These are phyloP conservation scores for Ommatoiulus sabulosus DNA, from an alignment of 2,888 invertebrate genomes.

Conservation along the genomic window DNA sequence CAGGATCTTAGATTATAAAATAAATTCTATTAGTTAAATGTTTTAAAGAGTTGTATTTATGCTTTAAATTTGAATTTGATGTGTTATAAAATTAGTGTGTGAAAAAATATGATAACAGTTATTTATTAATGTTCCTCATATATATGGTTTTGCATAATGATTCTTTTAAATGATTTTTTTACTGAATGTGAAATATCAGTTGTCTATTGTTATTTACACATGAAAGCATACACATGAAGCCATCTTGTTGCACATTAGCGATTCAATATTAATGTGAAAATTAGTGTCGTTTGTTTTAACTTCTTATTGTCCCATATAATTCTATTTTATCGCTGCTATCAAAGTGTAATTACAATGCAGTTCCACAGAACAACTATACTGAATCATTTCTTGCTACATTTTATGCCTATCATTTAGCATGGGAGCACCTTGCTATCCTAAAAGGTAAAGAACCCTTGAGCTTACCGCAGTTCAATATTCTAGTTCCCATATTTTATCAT, in stretches of 20 bases:
- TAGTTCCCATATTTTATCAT: slow-evolving; percentile 14
- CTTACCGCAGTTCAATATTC: slow-evolving; percentile 45
- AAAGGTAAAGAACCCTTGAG: slow-evolving; percentile 51
- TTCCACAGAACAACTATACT: slow-evolving; percentile 15
- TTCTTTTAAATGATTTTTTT: no score
- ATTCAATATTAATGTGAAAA: background rate
- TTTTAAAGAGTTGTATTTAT: background rate
- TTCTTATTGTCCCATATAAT: background rate
- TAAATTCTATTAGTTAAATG: background rate
- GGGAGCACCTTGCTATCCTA: slow-evolving; percentile 52
- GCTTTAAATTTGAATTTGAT: background rate
- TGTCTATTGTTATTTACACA: background rate
- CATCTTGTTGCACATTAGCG: background rate
- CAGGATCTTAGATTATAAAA: no score
- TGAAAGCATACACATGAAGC: background rate
- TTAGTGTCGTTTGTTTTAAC: background rate
- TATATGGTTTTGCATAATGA: background rate
- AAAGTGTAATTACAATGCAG: slow-evolving; percentile 23
- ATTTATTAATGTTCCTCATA: background rate
- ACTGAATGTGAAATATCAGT: no score
- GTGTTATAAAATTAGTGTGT: background rate
- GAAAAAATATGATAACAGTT: background rate
- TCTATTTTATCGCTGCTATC: background rate
- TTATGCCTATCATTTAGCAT: slow-evolving; percentile 53
- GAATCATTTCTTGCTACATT: slow-evolving; percentile 51